A percentile compares a stretch with the other conserved stretches of the same genome.
Conservation (phyloP, 2,113 vertebrate species). For the Ictalurus furcatus region DNA sequence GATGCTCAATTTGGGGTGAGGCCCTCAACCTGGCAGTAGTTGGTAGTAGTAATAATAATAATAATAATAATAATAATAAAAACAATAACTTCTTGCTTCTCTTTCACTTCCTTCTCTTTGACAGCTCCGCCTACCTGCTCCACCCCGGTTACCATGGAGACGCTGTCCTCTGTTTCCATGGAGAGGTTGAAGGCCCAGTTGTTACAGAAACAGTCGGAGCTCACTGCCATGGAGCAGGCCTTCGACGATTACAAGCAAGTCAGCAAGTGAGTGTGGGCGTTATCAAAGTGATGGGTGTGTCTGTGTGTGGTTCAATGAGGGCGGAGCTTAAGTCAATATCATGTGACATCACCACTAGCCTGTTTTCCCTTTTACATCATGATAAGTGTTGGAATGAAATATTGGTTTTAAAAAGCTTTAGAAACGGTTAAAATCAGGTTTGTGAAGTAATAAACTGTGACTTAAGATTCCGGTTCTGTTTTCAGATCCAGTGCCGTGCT, state of each 20-base stretch:
- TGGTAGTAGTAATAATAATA: neutral
- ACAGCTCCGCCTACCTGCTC: constrained; percentile 71
- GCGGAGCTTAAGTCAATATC: neutral
- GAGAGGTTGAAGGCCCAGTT: constrained; percentile 85
- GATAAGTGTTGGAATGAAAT: neutral
- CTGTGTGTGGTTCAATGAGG: neutral
- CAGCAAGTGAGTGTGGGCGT: constrained; percentile 77
- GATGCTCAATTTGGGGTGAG: neutral
- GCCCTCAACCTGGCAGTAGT: neutral
- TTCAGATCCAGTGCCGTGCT: neutral
- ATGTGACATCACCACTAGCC: neutral
- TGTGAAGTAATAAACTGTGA: neutral
- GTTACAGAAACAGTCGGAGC: constrained; percentile 83
- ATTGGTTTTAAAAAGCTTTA: no score
- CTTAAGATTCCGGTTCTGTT: neutral
- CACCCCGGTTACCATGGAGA: constrained; percentile 66
- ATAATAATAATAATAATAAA: neutral
- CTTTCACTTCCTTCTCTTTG: neutral
- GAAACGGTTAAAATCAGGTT: neutral
- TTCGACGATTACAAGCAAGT: constrained; percentile 92
- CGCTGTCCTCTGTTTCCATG: constrained; percentile 63
- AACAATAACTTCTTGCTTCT: constrained; percentile 12
- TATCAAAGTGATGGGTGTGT: neutral
- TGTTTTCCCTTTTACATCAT: neutral
- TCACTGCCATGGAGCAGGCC: constrained; percentile 82